Evolutionary conservation across 2,888 invertebrate genomes (phyloP).

Genomic region (Erannis defoliaria): DNA sequence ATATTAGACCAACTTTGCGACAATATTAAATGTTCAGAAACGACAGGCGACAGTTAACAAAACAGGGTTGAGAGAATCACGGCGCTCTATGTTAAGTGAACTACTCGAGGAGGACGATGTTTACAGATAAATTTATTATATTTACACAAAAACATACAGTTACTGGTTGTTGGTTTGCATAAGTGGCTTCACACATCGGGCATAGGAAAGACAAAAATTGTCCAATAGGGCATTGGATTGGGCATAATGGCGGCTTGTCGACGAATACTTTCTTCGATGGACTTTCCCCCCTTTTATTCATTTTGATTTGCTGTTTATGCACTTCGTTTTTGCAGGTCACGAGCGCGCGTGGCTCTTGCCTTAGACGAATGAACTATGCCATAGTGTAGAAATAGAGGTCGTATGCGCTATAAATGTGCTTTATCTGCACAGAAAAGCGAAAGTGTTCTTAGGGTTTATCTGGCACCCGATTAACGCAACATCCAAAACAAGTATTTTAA

Average conservation of each 20-base stretch:
- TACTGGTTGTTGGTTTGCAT: neutral
- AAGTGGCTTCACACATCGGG: conserved; percentile 61
- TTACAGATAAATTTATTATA: neutral
- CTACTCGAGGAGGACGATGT: too few species aligned
- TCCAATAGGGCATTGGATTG: conserved; percentile 57
- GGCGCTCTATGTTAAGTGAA: too few species aligned
- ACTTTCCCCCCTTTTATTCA: conserved; percentile 40
- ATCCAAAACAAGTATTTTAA: neutral
- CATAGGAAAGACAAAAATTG: conserved; percentile 31
- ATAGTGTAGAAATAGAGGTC: neutral
- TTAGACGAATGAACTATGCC: too few species aligned
- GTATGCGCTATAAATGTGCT: too few species aligned
- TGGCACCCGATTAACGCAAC: neutral
- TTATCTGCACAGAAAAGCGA: too few species aligned
- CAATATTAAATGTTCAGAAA: too few species aligned
- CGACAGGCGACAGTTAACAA: too few species aligned
- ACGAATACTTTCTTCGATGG: conserved; percentile 57
- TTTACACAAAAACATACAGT: neutral
- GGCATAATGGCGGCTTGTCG: conserved; percentile 65
- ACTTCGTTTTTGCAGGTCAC: neutral
- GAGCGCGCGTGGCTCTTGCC: neutral
- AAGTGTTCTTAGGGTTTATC: neutral
- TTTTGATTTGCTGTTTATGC: neutral
- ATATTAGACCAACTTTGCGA: neutral
- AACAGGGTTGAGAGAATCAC: too few species aligned